Conservation (phyloP, 2,888 invertebrate species). For the Dysmachus trigonus region DNA sequence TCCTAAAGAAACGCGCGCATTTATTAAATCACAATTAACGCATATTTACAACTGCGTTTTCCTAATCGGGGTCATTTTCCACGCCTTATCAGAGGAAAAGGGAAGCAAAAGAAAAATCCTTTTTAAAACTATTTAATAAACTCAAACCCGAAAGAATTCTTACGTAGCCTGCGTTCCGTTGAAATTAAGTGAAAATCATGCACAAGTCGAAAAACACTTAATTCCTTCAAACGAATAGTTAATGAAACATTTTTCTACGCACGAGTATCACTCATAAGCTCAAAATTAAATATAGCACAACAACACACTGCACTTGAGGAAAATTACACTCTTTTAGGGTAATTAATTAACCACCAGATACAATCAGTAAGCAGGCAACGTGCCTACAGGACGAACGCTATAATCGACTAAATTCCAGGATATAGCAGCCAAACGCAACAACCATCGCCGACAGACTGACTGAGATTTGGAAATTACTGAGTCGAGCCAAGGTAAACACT, state of each 20-base stretch:
- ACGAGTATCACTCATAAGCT: neutral
- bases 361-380: neutral
- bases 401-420: neutral
- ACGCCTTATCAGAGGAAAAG: neutral
- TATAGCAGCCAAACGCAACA: slow-evolving; percentile 56
- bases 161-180: neutral
- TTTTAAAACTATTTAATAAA: neutral
- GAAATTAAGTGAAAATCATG: neutral
- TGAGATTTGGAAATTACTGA: slow-evolving; percentile 39
- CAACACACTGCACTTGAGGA: slow-evolving; percentile 31
- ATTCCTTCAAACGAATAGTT: neutral
- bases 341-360: slow-evolving; percentile 26
- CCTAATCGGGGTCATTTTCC: neutral
- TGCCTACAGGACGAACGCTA: neutral
- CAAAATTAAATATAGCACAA: neutral
- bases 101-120: neutral
- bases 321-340: slow-evolving; percentile 13
- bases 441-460: slow-evolving; percentile 57
- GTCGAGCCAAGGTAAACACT: slow-evolving; percentile 41
- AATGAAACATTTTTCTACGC: neutral
- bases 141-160: neutral
- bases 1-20: too few species aligned
- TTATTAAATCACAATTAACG: too few species aligned
- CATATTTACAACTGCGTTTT: neutral
- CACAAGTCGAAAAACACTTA: neutral